Conservation (phyloP, 2,888 invertebrate species). For the Mythimna albipuncta region DNA sequence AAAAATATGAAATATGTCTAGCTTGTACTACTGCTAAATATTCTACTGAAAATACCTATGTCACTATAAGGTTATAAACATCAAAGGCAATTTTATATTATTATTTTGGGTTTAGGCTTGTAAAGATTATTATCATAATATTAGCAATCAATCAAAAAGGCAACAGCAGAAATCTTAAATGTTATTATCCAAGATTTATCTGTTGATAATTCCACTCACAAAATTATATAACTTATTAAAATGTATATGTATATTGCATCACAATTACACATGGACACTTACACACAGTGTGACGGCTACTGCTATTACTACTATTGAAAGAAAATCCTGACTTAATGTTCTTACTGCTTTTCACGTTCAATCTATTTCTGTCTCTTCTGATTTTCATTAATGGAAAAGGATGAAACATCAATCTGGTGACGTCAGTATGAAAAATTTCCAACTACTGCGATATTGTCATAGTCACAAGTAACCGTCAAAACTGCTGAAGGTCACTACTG, state of each 20-base stretch:
- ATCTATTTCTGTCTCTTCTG: constrained; percentile 33
- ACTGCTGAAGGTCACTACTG: constrained; percentile 44
- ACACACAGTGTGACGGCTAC: constrained; percentile 43
- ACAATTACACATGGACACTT: constrained; percentile 64
- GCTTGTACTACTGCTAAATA: background rate
- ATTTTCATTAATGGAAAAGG: constrained; percentile 35
- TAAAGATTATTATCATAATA: constrained; percentile 15
- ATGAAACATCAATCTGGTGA: constrained; percentile 41
- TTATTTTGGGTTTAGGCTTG: constrained; percentile 14
- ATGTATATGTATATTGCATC: constrained; percentile 80
- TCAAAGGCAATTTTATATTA: background rate
- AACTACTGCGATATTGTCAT: constrained; percentile 5
- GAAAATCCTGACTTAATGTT: constrained; percentile 12
- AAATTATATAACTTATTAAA: constrained; percentile 79
- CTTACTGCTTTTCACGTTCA: constrained; percentile 12
- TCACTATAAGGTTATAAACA: too few species aligned
- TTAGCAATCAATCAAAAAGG: constrained; percentile 4
- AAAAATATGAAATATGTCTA: too few species aligned
- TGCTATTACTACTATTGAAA: constrained; percentile 16
- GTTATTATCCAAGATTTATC: constrained; percentile 29
- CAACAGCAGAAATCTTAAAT: constrained; percentile 14
- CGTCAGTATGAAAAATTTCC: constrained; percentile 36
- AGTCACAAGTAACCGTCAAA: constrained; percentile 45
- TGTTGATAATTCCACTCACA: constrained; percentile 49
- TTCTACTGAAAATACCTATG: too few species aligned